Base-by-base conservation (phyloP, 1,140 invertebrate genomes). In the Apis dorsata region DNA sequence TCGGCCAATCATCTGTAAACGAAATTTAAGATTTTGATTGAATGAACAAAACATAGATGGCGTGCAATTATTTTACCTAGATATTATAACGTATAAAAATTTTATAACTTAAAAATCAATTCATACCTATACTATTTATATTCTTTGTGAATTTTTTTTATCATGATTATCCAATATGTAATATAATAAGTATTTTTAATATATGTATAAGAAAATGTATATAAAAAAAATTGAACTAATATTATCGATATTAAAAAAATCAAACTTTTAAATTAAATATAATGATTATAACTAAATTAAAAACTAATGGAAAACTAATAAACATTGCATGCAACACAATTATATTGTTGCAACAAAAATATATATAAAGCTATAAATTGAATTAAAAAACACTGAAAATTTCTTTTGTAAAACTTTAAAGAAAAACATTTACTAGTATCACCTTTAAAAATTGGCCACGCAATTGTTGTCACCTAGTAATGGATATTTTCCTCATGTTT, bases 1-100 rank as follows among this genome's bases (percentile, higher is more conserved):
- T 77, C 91, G 91, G 84, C 91, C 89, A 90, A 94, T 92, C 91
- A 94, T 94, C 93, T 94, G 86, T 21, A 88, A 93, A 81, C 59
- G 76, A 34, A 81, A 81, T 69, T 55, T 12, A 51, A 53, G 10
- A 17, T 51, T 49, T 62, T 9, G 24, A 74, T 83, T 21, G 74
- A 79, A 65, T 19, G n/a, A 24, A 57, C 17, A 34, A 24, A 17
- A 57, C 12, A n/a, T 60, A 83, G 81, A 79, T 79, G 81, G 75
- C 81, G 68, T 44, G 2, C 59, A 8, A 66, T 19, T 72, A 24
- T 65, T 63, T 59, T 34, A n/a, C 17, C 69, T 11, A 19, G n/a
- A 34, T 13, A 24, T 74, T n/a, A 53, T 24, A 66, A 28, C n/a
- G n/a, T 3, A 19, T 3, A 19, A 17, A 12, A n/a, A 55, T 19